Conservation (phyloP, 2,113 vertebrate genomes). For the Aythya baeri region DNA sequence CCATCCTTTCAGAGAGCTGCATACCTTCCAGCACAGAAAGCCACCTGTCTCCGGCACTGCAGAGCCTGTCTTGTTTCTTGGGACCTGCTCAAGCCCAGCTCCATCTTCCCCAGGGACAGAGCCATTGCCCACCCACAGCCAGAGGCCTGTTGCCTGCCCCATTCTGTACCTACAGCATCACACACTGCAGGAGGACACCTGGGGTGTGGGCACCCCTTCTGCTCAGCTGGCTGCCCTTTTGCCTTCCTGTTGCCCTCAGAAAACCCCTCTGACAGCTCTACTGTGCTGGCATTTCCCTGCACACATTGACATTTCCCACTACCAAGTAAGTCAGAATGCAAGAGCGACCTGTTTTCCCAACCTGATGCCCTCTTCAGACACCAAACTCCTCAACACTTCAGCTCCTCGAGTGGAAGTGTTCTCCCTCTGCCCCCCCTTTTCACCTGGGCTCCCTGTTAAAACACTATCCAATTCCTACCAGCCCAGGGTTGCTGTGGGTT, state of each 20-base stretch:
- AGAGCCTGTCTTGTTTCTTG: not conserved
- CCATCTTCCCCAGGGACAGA: not conserved
- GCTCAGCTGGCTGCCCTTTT: not conserved
- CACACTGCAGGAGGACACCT: not conserved
- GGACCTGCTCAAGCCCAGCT: not conserved
- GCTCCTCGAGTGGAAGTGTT: not conserved
- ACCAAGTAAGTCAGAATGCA: not conserved
- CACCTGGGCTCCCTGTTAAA: not conserved
- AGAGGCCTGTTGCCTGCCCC: accelerated
- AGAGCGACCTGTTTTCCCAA: not conserved
- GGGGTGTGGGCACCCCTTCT: accelerated
- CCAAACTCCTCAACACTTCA: too few relatives aligned
- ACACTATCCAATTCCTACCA: not conserved
- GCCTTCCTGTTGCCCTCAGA: accelerated
- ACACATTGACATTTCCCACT: not conserved
- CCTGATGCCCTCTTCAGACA: not conserved
- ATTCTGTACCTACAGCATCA: not conserved
- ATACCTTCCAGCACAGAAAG: not conserved
- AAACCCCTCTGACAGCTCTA: not conserved
- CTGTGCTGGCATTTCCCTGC: not conserved
- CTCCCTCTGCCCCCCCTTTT: accelerated
- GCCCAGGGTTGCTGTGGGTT: not conserved
- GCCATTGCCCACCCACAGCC: not conserved
- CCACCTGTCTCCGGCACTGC: too few relatives aligned
- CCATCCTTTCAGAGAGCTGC: not conserved